These are phyloP conservation scores for Drepana arcuata DNA, from an alignment of 1,140 invertebrate genomes.

Conservation along the genomic window DNA sequence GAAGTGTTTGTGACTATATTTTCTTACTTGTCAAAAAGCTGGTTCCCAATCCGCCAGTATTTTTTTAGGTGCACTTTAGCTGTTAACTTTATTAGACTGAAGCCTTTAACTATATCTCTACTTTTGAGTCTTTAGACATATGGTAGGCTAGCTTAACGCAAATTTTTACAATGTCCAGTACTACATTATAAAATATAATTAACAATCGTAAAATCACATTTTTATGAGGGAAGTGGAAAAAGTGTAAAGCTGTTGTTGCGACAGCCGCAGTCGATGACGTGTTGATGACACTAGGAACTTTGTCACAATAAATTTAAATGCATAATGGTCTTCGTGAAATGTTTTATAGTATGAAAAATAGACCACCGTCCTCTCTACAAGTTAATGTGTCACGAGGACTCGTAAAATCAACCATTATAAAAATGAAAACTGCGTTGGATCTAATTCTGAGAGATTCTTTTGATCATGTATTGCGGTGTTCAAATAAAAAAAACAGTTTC, in stretches of 20 bases:
- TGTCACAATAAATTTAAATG: conserved; percentile 43
- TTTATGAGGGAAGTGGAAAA: conserved; percentile 37
- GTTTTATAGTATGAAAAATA: conserved; percentile 59
- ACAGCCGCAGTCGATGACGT: conserved; percentile 30
- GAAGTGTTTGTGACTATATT: too few species aligned
- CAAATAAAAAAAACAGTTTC: too few species aligned
- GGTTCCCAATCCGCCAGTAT: too few species aligned
- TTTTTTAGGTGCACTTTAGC: too few species aligned
- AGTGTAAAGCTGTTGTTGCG: conserved; percentile 12
- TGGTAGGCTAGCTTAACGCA: too few species aligned
- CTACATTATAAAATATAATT: background rate
- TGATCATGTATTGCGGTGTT: too few species aligned
- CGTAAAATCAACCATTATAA: conserved; percentile 20
- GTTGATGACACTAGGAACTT: conserved; percentile 39
- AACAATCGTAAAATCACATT: conserved; percentile 41
- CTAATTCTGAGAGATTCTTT: too few species aligned
- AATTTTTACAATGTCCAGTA: too few species aligned
- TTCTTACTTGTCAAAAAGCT: too few species aligned
- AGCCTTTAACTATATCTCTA: too few species aligned
- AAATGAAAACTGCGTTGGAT: conserved; percentile 15
- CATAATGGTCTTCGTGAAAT: conserved; percentile 41
- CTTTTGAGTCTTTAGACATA: too few species aligned
- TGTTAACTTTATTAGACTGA: too few species aligned
- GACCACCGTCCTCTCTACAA: conserved; percentile 14
- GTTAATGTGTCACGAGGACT: conserved; percentile 16